These are phyloP conservation scores for Girardinichthys multiradiatus DNA, from an alignment of 2,113 vertebrate genomes.

Conservation along the genomic window DNA sequence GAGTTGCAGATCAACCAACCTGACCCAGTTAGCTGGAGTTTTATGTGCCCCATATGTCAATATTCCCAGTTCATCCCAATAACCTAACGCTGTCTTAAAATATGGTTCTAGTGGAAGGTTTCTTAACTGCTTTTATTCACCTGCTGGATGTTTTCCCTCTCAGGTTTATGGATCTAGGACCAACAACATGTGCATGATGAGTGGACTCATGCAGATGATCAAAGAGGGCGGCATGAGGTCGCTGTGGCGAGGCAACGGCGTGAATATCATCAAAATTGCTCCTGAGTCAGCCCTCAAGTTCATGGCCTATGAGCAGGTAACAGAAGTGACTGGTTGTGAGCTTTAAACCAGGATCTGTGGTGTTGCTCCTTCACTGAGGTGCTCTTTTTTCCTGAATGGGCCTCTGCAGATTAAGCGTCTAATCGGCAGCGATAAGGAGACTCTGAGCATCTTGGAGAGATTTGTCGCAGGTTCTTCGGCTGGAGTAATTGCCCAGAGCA, in stretches of 20 bases:
- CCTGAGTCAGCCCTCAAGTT: conserved; percentile 96
- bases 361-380: neutral
- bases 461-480: conserved; percentile 92
- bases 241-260: conserved; percentile 92
- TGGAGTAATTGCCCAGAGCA: conserved; percentile 92
- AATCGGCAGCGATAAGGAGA: conserved; percentile 87
- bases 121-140: neutral
- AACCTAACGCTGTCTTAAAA: neutral
- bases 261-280: conserved; percentile 95
- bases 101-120: no score
- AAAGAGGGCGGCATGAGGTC: conserved; percentile 89
- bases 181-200: conserved; percentile 95
- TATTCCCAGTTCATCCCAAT: accelerated
- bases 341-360: accelerated
- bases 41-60: neutral
- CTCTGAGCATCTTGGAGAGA: conserved; percentile 87
- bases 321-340: no score
- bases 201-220: conserved; percentile 92
- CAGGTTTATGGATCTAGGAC: conserved; percentile 93
- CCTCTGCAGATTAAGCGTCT: conserved; percentile 87
- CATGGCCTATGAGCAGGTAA: conserved; percentile 98
- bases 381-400: accelerated
- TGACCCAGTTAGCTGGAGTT: neutral
- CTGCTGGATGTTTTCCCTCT: neutral
- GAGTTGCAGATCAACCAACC: neutral